Conservation (phyloP, 2,113 vertebrate species). For the Hypomesus transpacificus region DNA sequence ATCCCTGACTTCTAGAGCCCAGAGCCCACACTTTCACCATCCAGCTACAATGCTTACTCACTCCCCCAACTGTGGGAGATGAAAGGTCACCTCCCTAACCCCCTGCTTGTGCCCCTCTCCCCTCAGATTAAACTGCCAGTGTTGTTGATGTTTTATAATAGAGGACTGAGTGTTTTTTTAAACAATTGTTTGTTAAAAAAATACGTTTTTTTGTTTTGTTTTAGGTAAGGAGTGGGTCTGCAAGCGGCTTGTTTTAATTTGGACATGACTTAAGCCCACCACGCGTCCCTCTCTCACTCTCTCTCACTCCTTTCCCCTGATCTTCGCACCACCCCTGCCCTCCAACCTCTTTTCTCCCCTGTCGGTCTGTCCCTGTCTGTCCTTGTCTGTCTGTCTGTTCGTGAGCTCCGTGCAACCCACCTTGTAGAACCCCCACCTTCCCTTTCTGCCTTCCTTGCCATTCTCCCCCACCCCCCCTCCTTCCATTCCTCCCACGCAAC, state of each 20-base stretch:
- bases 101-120: background rate
- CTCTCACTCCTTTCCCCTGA: constrained; percentile 8
- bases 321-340: background rate
- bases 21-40: constrained; percentile 13
- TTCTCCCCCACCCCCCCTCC: constrained; percentile 15
- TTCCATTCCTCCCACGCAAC: background rate
- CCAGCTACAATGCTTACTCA: constrained; percentile 23
- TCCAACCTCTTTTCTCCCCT: constrained; percentile 1
- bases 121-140: constrained; percentile 30
- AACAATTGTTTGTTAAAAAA: constrained; percentile 30
- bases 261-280: constrained; percentile 63
- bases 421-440: background rate
- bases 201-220: constrained; percentile 23
- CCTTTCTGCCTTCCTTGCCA: constrained; percentile 30
- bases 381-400: constrained; percentile 57
- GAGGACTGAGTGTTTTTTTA: constrained; percentile 44
- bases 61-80: constrained; percentile 14
- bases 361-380: constrained; percentile 36
- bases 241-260: constrained; percentile 64
- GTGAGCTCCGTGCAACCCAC: constrained; percentile 62
- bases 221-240: constrained; percentile 44
- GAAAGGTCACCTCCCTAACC: background rate
- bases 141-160: constrained; percentile 55
- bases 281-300: constrained; percentile 4
- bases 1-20: background rate